These are phyloP conservation scores for Oscheius sp. DNA, from an alignment of 2,888 invertebrate species.

Conservation along the genomic window DNA sequence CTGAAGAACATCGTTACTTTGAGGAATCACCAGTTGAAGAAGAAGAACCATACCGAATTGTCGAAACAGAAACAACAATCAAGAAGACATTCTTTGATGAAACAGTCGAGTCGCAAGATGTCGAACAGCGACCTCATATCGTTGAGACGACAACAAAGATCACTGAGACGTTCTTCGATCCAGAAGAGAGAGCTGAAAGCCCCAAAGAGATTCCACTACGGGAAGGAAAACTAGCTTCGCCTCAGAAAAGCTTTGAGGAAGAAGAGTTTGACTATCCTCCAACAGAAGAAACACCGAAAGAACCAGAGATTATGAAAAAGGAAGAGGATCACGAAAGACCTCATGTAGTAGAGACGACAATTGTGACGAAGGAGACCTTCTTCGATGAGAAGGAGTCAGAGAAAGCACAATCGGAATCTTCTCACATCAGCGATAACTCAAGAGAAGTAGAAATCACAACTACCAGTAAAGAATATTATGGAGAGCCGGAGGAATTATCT, in stretches of 20 bases:
- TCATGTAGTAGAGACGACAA: not conserved
- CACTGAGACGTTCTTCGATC: conserved; percentile 6
- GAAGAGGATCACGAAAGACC: not conserved
- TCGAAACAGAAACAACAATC: conserved; percentile 4
- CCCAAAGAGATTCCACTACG: too few species aligned
- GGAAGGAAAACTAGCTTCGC: too few species aligned
- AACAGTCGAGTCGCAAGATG: conserved; percentile 9
- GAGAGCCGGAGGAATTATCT: not conserved
- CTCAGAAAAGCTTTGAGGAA: not conserved
- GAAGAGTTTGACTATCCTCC: not conserved
- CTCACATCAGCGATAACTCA: not conserved
- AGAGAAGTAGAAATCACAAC: conserved; percentile 16
- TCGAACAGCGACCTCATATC: conserved; percentile 1
- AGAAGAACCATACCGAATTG: not conserved
- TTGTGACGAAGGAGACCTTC: not conserved
- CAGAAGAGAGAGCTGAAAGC: too few species aligned
- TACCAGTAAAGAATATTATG: conserved; percentile 3
- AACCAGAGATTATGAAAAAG: not conserved
- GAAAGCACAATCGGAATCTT: not conserved
- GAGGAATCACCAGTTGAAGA: not conserved
- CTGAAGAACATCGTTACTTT: too few species aligned
- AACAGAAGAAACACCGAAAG: not conserved
- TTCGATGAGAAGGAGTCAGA: not conserved
- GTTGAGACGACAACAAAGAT: conserved; percentile 10
- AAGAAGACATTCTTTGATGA: conserved; percentile 18